Percentiles rank a stretch among this genome's conserved stretches.
phyloP scores from a whole-genome alignment of 2,113 vertebrate genomes.

The Ptyas mucosa region DNA sequence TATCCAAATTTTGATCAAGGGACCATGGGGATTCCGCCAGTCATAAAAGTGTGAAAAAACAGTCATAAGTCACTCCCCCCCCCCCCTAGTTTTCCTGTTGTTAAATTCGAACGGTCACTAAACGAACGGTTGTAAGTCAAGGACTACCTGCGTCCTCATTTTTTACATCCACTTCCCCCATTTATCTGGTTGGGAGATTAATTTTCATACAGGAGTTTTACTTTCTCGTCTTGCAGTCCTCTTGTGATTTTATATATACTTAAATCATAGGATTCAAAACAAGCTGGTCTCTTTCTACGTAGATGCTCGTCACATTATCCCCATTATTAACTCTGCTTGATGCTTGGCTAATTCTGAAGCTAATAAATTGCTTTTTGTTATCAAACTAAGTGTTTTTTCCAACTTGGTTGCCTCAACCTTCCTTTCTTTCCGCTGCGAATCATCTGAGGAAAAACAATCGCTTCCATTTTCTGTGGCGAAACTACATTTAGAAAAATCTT shows the following conservation, averaged over 20 bases:
- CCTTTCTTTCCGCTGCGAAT: background rate
- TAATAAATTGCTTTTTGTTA: background rate
- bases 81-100: background rate
- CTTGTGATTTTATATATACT: background rate
- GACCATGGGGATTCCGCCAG: background rate
- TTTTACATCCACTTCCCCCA: background rate
- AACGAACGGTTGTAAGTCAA: background rate
- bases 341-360: background rate
- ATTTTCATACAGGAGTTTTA: background rate
- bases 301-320: background rate
- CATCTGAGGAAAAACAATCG: background rate
- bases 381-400: background rate
- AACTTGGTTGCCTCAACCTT: background rate
- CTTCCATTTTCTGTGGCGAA: background rate
- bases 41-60: too few species aligned
- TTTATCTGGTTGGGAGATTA: background rate
- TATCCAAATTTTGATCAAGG: background rate
- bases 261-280: background rate
- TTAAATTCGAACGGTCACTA: background rate
- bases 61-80: background rate
- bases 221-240: background rate
- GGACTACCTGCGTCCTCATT: background rate
- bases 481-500: background rate
- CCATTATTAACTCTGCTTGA: background rate
- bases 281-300: background rate